Evolutionary conservation across 2,888 invertebrate species (phyloP).

Genomic region (Lasioglossum malachurum): DNA sequence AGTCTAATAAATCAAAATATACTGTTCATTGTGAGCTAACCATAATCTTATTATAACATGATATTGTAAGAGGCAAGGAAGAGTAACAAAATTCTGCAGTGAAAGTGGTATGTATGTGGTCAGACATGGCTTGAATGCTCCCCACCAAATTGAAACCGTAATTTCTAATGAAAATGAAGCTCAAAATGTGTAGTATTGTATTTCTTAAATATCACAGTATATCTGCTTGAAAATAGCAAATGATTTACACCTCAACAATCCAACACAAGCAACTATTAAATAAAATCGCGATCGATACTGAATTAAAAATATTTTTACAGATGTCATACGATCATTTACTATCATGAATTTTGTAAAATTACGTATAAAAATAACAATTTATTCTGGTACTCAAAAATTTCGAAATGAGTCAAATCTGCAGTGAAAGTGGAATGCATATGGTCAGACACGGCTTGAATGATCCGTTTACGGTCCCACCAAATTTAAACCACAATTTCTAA

Average conservation of each 20-base stretch:
- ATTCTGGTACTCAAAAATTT: not conserved
- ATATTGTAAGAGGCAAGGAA: not conserved
- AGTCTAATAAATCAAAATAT: no score
- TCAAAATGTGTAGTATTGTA: no score
- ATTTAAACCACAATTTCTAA: not conserved
- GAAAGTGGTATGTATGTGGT: not conserved
- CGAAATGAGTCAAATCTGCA: not conserved
- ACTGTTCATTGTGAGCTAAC: no score
- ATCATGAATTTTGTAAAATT: no score
- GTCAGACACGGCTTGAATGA: not conserved
- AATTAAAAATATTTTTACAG: no score
- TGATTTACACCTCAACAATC: no score
- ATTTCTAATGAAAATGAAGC: not conserved
- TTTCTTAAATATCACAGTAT: no score
- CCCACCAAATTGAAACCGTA: not conserved
- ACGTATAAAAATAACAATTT: not conserved
- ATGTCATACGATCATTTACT: no score
- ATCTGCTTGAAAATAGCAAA: no score
- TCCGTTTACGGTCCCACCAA: not conserved
- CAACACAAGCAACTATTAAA: no score
- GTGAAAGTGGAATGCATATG: not conserved
- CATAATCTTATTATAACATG: no score
- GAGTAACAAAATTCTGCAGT: not conserved
- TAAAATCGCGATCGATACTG: no score
- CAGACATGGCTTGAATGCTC: not conserved